Conservation (phyloP, 2,797 vertebrate species). For the Chelon auratus region DNA sequence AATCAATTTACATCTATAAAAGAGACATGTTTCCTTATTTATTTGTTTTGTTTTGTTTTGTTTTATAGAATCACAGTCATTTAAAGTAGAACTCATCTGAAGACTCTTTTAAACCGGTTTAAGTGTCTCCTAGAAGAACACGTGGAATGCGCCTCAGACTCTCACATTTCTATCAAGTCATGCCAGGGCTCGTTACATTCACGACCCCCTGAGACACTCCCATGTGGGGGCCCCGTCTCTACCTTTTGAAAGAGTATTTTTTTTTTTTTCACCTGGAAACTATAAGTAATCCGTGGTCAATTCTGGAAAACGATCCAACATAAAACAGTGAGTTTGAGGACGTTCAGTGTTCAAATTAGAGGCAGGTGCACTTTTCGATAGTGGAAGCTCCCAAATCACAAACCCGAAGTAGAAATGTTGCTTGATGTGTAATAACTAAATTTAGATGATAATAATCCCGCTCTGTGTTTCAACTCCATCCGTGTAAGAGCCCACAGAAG, state of each 20-base stretch:
- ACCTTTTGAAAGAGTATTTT: background rate
- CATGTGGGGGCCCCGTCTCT: constrained; percentile 10
- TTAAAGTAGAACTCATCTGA: background rate
- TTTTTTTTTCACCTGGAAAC: background rate
- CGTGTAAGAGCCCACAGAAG: background rate
- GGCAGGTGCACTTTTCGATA: background rate
- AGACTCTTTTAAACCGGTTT: background rate
- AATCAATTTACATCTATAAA: background rate
- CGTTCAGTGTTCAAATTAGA: background rate
- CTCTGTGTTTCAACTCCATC: background rate
- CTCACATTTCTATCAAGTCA: constrained; percentile 53
- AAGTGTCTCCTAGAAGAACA: constrained; percentile 4
- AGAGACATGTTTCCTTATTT: background rate
- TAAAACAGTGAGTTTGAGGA: background rate
- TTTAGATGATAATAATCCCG: too few species aligned
- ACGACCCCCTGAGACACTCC: constrained; percentile 44
- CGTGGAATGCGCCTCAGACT: constrained; percentile 39
- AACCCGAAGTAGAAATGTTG: too few species aligned
- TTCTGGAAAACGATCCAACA: background rate
- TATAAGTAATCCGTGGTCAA: background rate
- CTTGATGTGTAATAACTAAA: too few species aligned
- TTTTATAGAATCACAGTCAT: background rate
- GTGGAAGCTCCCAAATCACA: background rate
- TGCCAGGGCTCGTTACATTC: constrained; percentile 40
- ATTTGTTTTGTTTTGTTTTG: background rate